These are phyloP conservation scores for Rallus crepitans DNA, from an alignment of 2,797 vertebrate genomes.

Conservation along the genomic window DNA sequence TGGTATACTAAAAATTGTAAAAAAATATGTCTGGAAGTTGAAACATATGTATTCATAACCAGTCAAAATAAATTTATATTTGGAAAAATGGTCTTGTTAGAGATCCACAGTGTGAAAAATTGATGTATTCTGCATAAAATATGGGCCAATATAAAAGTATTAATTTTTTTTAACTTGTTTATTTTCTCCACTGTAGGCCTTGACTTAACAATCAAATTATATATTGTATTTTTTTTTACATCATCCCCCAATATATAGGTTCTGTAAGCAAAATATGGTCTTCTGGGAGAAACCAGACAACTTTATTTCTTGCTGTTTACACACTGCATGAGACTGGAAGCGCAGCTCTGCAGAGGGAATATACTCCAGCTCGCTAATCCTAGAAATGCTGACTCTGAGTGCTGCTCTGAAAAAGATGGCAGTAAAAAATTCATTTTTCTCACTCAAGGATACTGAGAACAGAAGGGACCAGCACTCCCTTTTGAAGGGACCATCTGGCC, in stretches of 20 bases:
- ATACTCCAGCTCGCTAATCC: constrained; percentile 44
- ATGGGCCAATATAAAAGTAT: background rate
- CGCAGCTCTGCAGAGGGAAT: background rate
- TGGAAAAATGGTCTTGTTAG: background rate
- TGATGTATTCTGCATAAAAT: background rate
- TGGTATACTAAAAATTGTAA: background rate
- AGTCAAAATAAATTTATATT: background rate
- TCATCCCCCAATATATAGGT: background rate
- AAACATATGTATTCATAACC: background rate
- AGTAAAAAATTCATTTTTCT: constrained; percentile 52
- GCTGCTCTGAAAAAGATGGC: background rate
- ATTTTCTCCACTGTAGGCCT: background rate
- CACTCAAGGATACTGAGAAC: background rate
- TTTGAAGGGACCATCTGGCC: constrained; percentile 47
- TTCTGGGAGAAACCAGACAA: constrained; percentile 3
- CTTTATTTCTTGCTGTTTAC: constrained; percentile 21
- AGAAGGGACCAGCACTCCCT: constrained; percentile 18
- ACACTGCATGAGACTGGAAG: background rate
- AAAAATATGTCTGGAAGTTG: background rate
- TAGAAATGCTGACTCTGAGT: constrained; percentile 43
- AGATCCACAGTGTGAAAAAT: background rate
- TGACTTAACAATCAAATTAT: background rate
- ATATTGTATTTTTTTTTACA: background rate
- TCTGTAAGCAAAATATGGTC: background rate
- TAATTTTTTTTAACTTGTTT: background rate